Conservation (phyloP, 2,113 vertebrate species). For the Mohoua ochrocephala region DNA sequence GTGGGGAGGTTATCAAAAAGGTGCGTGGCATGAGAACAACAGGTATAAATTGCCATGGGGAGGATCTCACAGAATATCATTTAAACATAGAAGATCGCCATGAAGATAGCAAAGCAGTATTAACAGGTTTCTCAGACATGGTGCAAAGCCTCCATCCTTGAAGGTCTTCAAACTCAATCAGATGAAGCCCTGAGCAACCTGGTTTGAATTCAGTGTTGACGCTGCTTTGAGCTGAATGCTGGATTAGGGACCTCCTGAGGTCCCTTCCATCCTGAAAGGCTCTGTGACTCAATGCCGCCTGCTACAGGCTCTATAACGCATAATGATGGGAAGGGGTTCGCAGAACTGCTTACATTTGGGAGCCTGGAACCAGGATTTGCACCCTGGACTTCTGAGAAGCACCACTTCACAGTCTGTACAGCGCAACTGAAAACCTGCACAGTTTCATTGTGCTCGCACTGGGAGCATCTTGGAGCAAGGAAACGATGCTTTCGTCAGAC, state of each 20-base stretch:
- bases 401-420: background rate
- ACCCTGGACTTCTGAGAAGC: background rate
- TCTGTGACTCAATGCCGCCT: fast-evolving
- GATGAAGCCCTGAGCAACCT: background rate
- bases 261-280: background rate
- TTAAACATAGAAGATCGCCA: background rate
- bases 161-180: background rate
- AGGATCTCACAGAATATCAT: background rate
- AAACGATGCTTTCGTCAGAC: fast-evolving
- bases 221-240: background rate
- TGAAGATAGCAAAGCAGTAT: background rate
- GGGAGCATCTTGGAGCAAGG: background rate
- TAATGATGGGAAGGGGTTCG: background rate
- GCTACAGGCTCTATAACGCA: background rate
- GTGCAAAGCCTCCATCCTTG: background rate
- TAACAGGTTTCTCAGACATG: background rate
- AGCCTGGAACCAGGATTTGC: background rate
- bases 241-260: background rate
- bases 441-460: background rate
- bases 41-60: background rate
- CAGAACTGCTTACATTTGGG: background rate
- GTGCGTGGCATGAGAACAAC: background rate
- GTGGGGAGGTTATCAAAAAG: background rate
- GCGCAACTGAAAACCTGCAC: background rate
- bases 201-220: background rate